These are phyloP conservation scores for Ectemnius continuus DNA, from an alignment of 2,888 invertebrate genomes.

Conservation along the genomic window DNA sequence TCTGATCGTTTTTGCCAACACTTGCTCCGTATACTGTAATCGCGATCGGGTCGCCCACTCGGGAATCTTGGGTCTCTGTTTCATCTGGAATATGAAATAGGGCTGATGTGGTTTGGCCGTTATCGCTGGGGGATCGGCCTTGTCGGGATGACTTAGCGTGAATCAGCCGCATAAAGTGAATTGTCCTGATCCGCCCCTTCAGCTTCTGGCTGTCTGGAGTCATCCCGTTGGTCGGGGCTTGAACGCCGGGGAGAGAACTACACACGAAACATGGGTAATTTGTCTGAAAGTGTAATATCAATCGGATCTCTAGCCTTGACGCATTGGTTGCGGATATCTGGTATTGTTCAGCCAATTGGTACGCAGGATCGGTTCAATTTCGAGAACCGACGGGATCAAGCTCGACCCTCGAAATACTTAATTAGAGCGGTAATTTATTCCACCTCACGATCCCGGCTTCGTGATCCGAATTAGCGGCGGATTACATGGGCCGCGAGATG, in stretches of 20 bases:
- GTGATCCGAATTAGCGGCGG: conserved; percentile 9
- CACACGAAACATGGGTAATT: too few relatives aligned
- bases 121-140: not conserved
- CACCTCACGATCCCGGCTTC: not conserved
- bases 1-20: not conserved
- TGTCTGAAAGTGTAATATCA: too few relatives aligned
- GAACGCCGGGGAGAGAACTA: not conserved
- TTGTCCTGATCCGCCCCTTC: conserved; percentile 1
- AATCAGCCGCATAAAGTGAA: conserved; percentile 4
- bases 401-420: not conserved
- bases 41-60: not conserved
- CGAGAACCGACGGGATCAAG: not conserved
- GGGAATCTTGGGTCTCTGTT: too few relatives aligned
- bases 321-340: too few relatives aligned
- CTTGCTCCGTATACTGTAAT: not conserved
- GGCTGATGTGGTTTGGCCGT: not conserved
- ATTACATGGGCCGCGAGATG: not conserved
- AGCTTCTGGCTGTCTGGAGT: not conserved
- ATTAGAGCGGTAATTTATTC: conserved; percentile 7
- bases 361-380: conserved; percentile 1
- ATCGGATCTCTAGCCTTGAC: too few relatives aligned
- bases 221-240: not conserved
- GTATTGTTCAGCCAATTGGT: conserved; percentile 12
- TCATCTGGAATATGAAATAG: conserved; percentile 1
- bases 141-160: not conserved